Base-by-base conservation (phyloP, 1,140 invertebrate species). In the Zaprionus ghesquierei region DNA sequence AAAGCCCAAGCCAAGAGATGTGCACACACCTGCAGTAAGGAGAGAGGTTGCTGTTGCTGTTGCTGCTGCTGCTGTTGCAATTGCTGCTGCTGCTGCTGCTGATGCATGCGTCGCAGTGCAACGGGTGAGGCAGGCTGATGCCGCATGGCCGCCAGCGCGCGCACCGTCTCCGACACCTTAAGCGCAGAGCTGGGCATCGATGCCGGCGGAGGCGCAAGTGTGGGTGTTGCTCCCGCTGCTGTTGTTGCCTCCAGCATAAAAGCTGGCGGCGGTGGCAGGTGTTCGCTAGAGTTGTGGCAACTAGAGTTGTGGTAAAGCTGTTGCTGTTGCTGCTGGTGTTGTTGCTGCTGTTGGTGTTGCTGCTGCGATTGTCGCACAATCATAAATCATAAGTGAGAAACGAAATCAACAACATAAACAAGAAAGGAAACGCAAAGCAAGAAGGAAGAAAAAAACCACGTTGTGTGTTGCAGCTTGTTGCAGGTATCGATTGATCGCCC, bases 101-200 rank as follows among this genome's bases (percentile, higher is more conserved):
- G 81, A 38, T 91, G 89, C 51, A 84, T 70, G 59, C 90, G 79
- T 5, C 96, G 94, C 13, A 97, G 92, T 3, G 96, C 93, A 59
- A 95, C 95, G 1, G 97, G 97, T 82, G 96, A 97, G 1, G 96
- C 96, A 0, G 97, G 97, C 75, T 96, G 96, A 91, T 97, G 97
- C 80, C 96, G 96, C 65, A 97, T 92, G 89, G 97, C 96, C 0
- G 96, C 97, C 61, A 98, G 91, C 20, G 96, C 96, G 89, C 96
- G 96, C 10, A 98, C 96, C 1, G 96, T 97, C 92, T 97, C 96
- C 2, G 96, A 96, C n/a, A 98, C 97, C 82, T 95, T 96, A 49
- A 94, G 90, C 72, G 92, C 92, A 64, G 90, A 91, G 65, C 61
- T 81, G 35, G 80, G 82, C 77, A 89, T 87, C 15, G 73, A 22